Conservation (phyloP, 1,140 invertebrate species). For the Andrena cerasifolii region DNA sequence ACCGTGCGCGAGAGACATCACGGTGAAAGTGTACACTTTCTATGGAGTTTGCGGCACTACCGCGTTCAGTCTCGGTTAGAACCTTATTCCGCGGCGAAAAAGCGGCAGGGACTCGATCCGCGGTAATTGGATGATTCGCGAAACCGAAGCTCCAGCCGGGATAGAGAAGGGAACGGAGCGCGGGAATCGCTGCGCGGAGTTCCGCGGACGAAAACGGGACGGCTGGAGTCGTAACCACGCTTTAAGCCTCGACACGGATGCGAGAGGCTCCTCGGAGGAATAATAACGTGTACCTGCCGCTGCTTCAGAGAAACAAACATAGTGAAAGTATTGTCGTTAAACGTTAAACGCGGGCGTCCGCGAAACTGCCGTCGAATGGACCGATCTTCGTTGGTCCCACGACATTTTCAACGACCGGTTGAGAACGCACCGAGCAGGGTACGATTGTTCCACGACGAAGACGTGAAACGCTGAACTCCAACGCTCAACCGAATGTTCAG, state of each 20-base stretch:
- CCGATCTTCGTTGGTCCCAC: neutral
- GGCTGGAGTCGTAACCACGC: constrained; percentile 13
- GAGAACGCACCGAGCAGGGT: neutral
- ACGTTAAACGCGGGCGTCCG: constrained; percentile 64
- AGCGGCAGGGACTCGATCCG: neutral
- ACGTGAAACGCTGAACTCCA: neutral
- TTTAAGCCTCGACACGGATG: constrained; percentile 24
- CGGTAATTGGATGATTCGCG: neutral
- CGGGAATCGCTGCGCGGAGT: no score
- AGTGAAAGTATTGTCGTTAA: constrained; percentile 70
- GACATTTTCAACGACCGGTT: constrained; percentile 11
- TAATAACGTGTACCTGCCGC: constrained; percentile 29
- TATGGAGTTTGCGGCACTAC: constrained; percentile 71
- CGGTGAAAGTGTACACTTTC: constrained; percentile 79
- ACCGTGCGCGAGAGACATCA: constrained; percentile 66
- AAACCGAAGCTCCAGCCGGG: neutral
- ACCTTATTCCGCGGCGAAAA: neutral
- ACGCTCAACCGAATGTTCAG: neutral
- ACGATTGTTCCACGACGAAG: neutral
- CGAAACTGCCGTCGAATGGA: constrained; percentile 4
- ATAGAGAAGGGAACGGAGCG: neutral
- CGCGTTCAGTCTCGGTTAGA: constrained; percentile 67
- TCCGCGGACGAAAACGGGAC: no score
- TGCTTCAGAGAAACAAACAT: constrained; percentile 48
- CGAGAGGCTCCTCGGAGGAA: constrained; percentile 2